phyloP scores from a whole-genome alignment of 2,888 invertebrate genomes.

The Lutraria lutraria region DNA sequence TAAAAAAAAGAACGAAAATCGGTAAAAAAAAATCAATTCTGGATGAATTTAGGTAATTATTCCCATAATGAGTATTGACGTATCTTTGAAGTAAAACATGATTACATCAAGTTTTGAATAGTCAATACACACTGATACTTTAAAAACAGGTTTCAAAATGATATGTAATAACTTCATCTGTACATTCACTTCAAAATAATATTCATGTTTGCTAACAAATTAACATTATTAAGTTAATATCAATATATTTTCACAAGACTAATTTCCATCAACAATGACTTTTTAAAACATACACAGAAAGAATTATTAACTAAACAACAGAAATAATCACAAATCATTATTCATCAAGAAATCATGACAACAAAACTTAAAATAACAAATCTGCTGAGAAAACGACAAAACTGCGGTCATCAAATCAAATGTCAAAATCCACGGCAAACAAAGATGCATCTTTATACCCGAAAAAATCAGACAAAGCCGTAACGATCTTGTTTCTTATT shows the following conservation, averaged over 20 bases:
- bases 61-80: background rate
- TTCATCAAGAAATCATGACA: background rate
- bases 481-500: background rate
- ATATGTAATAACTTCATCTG: too few relatives aligned
- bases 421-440: background rate
- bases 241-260: too few relatives aligned
- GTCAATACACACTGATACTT: too few relatives aligned
- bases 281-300: background rate
- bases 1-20: background rate
- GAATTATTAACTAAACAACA: background rate
- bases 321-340: background rate
- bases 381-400: conserved; percentile 16
- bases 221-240: too few relatives aligned
- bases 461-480: conserved; percentile 1
- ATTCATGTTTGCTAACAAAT: too few relatives aligned
- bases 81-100: background rate
- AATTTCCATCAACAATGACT: too few relatives aligned
- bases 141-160: too few relatives aligned
- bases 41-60: background rate
- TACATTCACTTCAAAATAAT: too few relatives aligned
- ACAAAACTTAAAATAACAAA: background rate
- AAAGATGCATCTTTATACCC: conserved; percentile 11
- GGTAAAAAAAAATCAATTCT: background rate
- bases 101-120: background rate
- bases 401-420: background rate